Evolutionary conservation across 2,113 vertebrate species (phyloP), one percentile per base, ranked within the genome.

Genomic region (Motacilla alba): DNA sequence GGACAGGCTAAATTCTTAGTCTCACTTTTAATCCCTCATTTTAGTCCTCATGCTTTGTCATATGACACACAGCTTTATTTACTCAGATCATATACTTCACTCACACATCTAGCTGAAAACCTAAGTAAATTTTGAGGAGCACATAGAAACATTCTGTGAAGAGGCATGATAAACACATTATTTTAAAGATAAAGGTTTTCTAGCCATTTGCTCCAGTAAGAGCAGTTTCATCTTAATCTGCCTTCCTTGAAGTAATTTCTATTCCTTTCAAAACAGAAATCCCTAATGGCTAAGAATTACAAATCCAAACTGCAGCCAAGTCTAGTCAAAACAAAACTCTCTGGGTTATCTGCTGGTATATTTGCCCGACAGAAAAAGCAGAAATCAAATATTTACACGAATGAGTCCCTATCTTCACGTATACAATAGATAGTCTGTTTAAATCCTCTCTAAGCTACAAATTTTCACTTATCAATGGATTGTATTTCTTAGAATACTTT

Each of bases 41-140:
- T 96, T 90, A 69, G 55, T 90, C 83, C 84, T 80, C 64, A 14
- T 93, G 76, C 76, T 58, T 89, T 78, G 89, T 87, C 86, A 87
- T 89, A 63, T 63, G 80, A 92, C 86, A 94, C 81, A 89, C 75
- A 56, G 68, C 55, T 86, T 93, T 93, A 55, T 90, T 96, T 92
- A 70, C 52, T 86, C 68, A 83, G 86, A 47, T 81, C 2, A 0
- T 67, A 81, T 70, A 86, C 56, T 83, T 83, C 76, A 80, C 43
- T 91, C n/a, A 27, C 50, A 80, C 46, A 77, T 80, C 64, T 78
- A 76, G 47, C 43, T 74, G 89, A 92, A 93, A 88, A 77, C 33
- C 43, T 66, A 53, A 73, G 63, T 84, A 62, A 82, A 70, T 81
- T 92, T 66, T 73, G 46, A 83, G 63, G 37, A 73, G 35, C 14